These are phyloP conservation scores for Alviniconcha strummeri DNA, from an alignment of 2,888 invertebrate species.

Conservation along the genomic window DNA sequence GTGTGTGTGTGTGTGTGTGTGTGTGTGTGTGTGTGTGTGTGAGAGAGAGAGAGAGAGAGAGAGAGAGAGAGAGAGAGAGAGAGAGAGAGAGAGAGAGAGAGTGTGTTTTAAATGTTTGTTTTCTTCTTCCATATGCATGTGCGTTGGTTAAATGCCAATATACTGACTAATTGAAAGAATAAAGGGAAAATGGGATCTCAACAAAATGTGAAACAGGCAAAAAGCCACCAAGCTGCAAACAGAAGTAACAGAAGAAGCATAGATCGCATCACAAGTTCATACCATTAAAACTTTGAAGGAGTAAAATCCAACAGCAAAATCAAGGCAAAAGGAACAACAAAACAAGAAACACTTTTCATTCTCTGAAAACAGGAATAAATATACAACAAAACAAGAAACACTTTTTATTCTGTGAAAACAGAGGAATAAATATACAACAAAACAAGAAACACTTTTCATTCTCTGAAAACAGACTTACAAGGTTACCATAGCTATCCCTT, in stretches of 20 bases:
- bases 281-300: too few relatives aligned
- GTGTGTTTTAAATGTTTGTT: neutral
- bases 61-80: neutral
- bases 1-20: neutral
- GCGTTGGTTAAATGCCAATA: too few relatives aligned
- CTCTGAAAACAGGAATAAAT: neutral
- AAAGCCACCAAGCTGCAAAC: neutral
- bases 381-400: neutral
- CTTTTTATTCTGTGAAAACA: too few relatives aligned
- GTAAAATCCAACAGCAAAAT: neutral
- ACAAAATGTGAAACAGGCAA: too few relatives aligned
- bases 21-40: neutral
- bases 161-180: too few relatives aligned
- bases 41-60: constrained; percentile 3
- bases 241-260: neutral
- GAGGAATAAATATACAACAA: too few relatives aligned
- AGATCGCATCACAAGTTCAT: neutral
- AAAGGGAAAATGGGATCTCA: too few relatives aligned
- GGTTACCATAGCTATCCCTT: neutral
- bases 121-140: too few relatives aligned
- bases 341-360: too few relatives aligned
- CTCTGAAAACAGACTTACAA: constrained; percentile 3
- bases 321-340: neutral
- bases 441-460: too few relatives aligned
- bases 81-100: neutral